Evolutionary conservation across 2,797 vertebrate genomes (phyloP), one percentile per base, ranked within the genome.

Genomic region (Enteromius paludinosus): DNA sequence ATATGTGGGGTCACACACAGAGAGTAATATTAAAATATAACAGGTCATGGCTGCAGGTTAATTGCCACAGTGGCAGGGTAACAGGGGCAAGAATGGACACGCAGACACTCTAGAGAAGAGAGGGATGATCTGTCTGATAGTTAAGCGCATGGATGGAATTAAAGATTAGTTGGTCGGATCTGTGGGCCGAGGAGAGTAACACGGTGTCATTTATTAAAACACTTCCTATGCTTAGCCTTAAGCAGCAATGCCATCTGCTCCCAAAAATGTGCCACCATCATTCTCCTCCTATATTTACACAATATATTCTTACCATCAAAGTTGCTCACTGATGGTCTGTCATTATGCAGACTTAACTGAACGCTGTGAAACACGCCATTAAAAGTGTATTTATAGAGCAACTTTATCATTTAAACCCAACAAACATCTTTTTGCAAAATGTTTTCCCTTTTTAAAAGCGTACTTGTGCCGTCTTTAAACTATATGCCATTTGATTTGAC

Each of bases 41-140:
- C 88, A 86, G 93, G 93, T 94, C 93, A 91, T 89, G 83, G 89
- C 90, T 81, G 69, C 88, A 93, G 93, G 92, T 94, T 94, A 95
- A 94, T 94, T 93, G 93, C 88, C 64, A 87, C 91, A 87, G 91
- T 87, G 88, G 90, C 90, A 91, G 91, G 89, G 91, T 92, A 92
- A 93, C 88, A 88, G 89, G 89, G 59, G 89, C 89, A 88, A 86
- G 84, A 91, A 93, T 93, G 89, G 88, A 91, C 85, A 86, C 87
- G 89, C 90, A 90, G 89, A 89, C 90, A 90, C 90, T 92, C 90
- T 90, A 86, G 87, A 86, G 90, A 89, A 91, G 87, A 88, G 82
- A 89, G 61, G 88, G 84, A 91, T 90, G 90, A 93, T 87, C 82
- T 56, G 85, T 81, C 66, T 83, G 84, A 35, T 79, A 59, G 64